A percentile compares a stretch with the other conserved stretches of the same genome.
These are phyloP conservation scores for Pandemis corylana DNA, from an alignment of 2,888 invertebrate species.

Conservation along the genomic window DNA sequence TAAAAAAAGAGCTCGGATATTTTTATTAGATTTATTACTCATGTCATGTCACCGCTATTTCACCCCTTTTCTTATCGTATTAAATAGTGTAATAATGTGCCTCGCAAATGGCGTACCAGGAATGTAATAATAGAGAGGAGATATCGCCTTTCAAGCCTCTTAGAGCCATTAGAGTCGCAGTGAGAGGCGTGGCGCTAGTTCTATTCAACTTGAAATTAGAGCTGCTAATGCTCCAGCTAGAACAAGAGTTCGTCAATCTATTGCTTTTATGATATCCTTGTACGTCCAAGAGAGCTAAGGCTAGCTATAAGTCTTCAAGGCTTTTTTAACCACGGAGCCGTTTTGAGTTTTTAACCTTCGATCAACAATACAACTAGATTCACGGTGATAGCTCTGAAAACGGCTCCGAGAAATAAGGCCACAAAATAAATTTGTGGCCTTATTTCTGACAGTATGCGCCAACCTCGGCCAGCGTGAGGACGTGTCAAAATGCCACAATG, in stretches of 20 bases:
- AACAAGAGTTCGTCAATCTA: background rate
- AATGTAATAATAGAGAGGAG: constrained; percentile 6
- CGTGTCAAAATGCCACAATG: too few relatives aligned
- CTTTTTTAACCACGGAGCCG: too few relatives aligned
- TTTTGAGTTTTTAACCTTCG: too few relatives aligned
- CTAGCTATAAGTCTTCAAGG: too few relatives aligned
- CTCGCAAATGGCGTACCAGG: constrained; percentile 15
- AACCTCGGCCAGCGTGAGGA: too few relatives aligned
- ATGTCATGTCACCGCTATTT: background rate
- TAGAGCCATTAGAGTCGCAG: constrained; percentile 31
- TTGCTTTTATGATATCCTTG: background rate
- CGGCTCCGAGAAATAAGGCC: too few relatives aligned
- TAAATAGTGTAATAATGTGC: background rate
- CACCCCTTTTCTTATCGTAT: background rate
- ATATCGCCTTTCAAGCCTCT: constrained; percentile 37
- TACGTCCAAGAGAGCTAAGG: background rate
- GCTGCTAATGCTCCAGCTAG: constrained; percentile 14
- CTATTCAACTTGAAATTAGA: constrained; percentile 30
- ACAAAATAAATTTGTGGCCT: too few relatives aligned
- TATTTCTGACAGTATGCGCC: too few relatives aligned
- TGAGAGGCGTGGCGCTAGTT: constrained; percentile 27
- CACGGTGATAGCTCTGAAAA: too few relatives aligned
- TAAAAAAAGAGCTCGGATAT: too few relatives aligned
- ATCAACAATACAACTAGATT: too few relatives aligned
- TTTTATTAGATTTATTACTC: too few relatives aligned